phyloP scores from a whole-genome alignment of 1,140 invertebrate genomes.

The Lutraria rhynchaena region DNA sequence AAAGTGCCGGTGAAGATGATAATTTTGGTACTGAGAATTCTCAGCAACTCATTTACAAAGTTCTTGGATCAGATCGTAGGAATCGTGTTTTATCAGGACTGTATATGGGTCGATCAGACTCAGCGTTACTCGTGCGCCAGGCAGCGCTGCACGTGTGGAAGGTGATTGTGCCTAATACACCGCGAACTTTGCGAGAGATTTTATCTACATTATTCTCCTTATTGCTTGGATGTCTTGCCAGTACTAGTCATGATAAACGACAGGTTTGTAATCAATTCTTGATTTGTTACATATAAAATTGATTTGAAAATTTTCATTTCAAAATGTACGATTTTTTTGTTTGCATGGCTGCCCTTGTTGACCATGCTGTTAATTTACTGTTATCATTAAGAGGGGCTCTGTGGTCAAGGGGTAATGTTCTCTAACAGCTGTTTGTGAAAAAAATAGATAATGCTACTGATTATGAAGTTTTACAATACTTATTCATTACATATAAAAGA shows the following conservation, averaged over 20 bases:
- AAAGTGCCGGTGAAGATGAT: conserved; percentile 98
- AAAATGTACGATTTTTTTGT: too few relatives aligned
- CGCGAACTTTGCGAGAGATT: conserved; percentile 97
- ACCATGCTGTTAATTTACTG: too few relatives aligned
- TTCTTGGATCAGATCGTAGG: conserved; percentile 93
- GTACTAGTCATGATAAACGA: conserved; percentile 97
- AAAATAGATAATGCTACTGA: too few relatives aligned
- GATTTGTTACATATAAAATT: too few relatives aligned
- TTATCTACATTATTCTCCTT: conserved; percentile 96
- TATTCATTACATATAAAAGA: too few relatives aligned
- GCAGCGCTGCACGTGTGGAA: conserved; percentile 99
- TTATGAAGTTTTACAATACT: too few relatives aligned
- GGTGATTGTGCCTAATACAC: conserved; percentile 97
- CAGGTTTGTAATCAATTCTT: too few relatives aligned
- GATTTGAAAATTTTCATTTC: too few relatives aligned
- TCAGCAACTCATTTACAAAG: conserved; percentile 93
- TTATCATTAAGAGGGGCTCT: too few relatives aligned
- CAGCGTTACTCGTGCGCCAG: conserved; percentile 97
- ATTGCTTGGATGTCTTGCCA: conserved; percentile 95
- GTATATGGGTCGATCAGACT: conserved; percentile 99
- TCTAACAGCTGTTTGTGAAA: too few relatives aligned
- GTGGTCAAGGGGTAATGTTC: too few relatives aligned
- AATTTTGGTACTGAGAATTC: conserved; percentile 99
- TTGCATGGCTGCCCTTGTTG: too few relatives aligned
- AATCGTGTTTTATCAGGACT: conserved; percentile 97